A percentile compares a stretch with the other conserved stretches of the same genome.
Evolutionary conservation across 1,140 invertebrate genomes (phyloP).

Genomic region (Carcinoscorpius rotundicauda): DNA sequence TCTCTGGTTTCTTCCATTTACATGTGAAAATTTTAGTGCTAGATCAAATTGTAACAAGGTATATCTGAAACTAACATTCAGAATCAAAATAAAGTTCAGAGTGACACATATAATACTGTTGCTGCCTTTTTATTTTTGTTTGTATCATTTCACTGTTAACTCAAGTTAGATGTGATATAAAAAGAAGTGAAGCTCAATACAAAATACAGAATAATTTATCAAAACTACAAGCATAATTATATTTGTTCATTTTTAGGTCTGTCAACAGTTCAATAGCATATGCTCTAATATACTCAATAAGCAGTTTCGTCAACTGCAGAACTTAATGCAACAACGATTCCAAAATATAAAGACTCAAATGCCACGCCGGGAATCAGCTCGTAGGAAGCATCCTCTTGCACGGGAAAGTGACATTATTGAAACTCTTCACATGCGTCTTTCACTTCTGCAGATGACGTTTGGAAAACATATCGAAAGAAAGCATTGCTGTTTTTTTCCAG

Average conservation of each 20-base stretch:
- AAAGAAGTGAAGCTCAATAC: too few relatives aligned
- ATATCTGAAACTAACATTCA: too few relatives aligned
- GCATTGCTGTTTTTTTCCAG: constrained; percentile 79
- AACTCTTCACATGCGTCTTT: constrained; percentile 73
- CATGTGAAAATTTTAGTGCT: too few relatives aligned
- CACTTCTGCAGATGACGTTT: constrained; percentile 75
- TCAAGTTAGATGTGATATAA: too few relatives aligned
- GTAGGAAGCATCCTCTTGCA: constrained; percentile 66
- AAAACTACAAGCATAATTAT: neutral
- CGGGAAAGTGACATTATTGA: constrained; percentile 80
- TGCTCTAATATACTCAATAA: constrained; percentile 63
- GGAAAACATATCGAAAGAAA: constrained; percentile 81
- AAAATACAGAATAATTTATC: too few relatives aligned
- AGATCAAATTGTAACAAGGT: too few relatives aligned
- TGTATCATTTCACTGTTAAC: too few relatives aligned
- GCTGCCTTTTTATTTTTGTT: too few relatives aligned
- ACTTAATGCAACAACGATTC: constrained; percentile 62
- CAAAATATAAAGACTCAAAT: constrained; percentile 69
- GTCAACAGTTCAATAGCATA: constrained; percentile 57
- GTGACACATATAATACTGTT: too few relatives aligned
- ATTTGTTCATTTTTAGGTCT: constrained; percentile 47
- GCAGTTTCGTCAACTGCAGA: constrained; percentile 64
- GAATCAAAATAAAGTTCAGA: too few relatives aligned
- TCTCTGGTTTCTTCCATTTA: too few relatives aligned
- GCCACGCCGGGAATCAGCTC: constrained; percentile 69